Percentiles rank a stretch among this genome's conserved stretches.
These are phyloP conservation scores for Gambelia wislizenii DNA, from an alignment of 2,797 vertebrate species.

Conservation along the genomic window DNA sequence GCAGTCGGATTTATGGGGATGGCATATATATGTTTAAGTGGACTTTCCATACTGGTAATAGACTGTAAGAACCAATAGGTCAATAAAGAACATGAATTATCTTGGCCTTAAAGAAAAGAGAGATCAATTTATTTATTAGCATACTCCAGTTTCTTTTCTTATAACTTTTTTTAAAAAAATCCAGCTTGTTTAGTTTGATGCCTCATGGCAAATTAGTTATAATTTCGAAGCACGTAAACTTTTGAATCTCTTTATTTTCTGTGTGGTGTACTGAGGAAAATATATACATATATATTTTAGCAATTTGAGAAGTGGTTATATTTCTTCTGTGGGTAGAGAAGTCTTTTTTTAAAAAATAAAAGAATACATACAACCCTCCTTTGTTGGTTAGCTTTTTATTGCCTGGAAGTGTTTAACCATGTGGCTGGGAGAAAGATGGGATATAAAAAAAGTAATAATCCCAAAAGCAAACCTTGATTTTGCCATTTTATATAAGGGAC, in stretches of 20 bases:
- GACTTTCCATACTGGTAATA: not conserved
- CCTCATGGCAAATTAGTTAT: not conserved
- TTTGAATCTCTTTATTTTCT: slow-evolving; percentile 11
- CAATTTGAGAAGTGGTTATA: not conserved
- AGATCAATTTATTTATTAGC: slow-evolving; percentile 6
- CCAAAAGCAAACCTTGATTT: too few relatives aligned
- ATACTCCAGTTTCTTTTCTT: not conserved
- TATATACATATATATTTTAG: not conserved
- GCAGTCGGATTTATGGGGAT: too few relatives aligned
- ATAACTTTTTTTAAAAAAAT: not conserved
- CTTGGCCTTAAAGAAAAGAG: not conserved
- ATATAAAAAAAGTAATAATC: too few relatives aligned
- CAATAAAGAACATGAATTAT: not conserved
- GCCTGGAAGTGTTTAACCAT: too few relatives aligned
- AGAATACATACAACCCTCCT: not conserved
- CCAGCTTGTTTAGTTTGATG: not conserved
- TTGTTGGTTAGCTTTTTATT: not conserved
- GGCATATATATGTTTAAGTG: not conserved
- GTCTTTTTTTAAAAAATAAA: slow-evolving; percentile 1
- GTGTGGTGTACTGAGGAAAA: not conserved
- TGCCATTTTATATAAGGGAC: too few relatives aligned
- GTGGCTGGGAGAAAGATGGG: too few relatives aligned
- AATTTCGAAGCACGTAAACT: too few relatives aligned
- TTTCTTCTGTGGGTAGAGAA: not conserved
- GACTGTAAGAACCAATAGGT: not conserved